Evolutionary conservation across 35 echinoderm and acorn worm genomes (phyloP).

Genomic region (Antedon bifida): DNA sequence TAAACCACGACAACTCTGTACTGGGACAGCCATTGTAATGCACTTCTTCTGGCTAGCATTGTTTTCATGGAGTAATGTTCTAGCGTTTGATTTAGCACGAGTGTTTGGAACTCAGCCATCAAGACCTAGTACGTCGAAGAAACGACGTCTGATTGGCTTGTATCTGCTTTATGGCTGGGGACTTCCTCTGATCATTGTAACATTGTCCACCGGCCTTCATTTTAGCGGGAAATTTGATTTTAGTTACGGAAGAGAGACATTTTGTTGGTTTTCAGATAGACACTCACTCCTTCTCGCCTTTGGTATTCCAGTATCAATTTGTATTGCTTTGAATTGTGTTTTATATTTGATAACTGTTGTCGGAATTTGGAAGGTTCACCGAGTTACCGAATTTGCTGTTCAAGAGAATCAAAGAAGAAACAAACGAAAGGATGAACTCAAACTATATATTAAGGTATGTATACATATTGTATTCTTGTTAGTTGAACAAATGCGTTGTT

Average conservation of each 20-base stretch:
- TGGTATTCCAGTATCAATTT: not conserved
- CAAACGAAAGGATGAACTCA: not conserved
- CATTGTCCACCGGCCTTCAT: not conserved
- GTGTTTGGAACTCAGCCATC: not conserved
- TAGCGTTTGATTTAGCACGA: conserved; percentile 12
- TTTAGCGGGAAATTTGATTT: not conserved
- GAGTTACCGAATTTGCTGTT: not conserved
- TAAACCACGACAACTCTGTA: not conserved
- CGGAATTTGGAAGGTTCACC: not conserved
- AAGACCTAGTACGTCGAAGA: not conserved
- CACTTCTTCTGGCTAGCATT: conserved; percentile 9
- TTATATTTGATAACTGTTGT: not conserved
- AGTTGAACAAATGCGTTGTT: no score
- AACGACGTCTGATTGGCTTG: not conserved
- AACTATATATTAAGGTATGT: not conserved
- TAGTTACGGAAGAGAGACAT: not conserved
- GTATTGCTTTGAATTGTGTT: not conserved
- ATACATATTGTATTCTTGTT: no score
- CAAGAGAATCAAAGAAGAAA: not conserved
- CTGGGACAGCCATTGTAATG: not conserved
- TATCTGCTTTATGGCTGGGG: conserved; percentile 8
- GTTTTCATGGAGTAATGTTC: conserved; percentile 13
- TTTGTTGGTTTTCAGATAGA: not conserved
- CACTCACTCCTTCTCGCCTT: not conserved
- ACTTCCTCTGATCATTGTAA: not conserved